Evolutionary conservation across 1,140 invertebrate genomes (phyloP).

Genomic region (Drosophila rhopaloa): DNA sequence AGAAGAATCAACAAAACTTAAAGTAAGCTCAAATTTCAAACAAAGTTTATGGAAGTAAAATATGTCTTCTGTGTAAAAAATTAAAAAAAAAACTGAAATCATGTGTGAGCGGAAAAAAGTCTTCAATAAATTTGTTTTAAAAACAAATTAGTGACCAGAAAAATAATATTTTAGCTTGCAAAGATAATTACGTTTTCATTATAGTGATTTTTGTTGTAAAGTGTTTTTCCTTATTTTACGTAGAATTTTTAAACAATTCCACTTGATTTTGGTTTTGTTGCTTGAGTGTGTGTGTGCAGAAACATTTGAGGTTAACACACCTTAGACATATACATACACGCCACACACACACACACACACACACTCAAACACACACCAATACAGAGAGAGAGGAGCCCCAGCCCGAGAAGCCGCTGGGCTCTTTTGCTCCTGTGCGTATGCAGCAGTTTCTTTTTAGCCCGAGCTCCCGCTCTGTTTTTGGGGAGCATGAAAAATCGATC

Average conservation of each 20-base stretch:
- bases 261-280: slow-evolving; percentile 19
- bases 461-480: slow-evolving; percentile 49
- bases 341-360: slow-evolving; percentile 41
- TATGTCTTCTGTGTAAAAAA: not conserved
- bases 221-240: too few species aligned
- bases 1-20: slow-evolving; percentile 34
- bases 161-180: not conserved
- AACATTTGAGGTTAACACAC: slow-evolving; percentile 83
- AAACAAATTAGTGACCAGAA: not conserved
- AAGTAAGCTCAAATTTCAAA: slow-evolving; percentile 49
- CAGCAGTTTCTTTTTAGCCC: slow-evolving; percentile 67
- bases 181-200: too few species aligned
- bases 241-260: slow-evolving; percentile 33
- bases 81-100: not conserved
- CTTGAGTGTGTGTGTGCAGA: slow-evolving; percentile 37
- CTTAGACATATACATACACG: slow-evolving; percentile 81
- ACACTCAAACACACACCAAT: slow-evolving; percentile 28
- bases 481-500: slow-evolving; percentile 78
- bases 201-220: too few species aligned
- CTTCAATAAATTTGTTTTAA: not conserved
- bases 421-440: slow-evolving; percentile 72
- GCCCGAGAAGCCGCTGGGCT: slow-evolving; percentile 48
- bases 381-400: slow-evolving; percentile 45
- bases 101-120: not conserved
- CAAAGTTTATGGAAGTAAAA: too few species aligned